Base-by-base conservation (phyloP, 2,113 vertebrate genomes). In the Muntiacus reevesi region DNA sequence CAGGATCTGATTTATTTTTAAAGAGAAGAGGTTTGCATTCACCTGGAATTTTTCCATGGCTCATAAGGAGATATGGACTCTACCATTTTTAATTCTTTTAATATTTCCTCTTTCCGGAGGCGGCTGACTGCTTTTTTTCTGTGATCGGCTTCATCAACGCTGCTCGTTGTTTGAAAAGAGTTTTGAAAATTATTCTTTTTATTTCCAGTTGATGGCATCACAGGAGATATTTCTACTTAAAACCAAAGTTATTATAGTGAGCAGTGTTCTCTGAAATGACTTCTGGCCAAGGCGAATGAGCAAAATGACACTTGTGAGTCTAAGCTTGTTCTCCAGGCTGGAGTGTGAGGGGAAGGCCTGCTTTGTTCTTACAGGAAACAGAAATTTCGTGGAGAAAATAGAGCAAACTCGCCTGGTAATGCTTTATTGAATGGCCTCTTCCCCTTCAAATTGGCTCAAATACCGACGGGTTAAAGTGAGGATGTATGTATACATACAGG, bases 141-240 rank as follows among this genome's bases (percentile, higher is more conserved):
- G 33, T 89, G 84, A 90, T 52, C 1, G 0, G 76, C 60, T 92
- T 97, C 36, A 60, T 85, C 64, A 60, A 1, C 6, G 52, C 67
- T 94, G 9, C 33, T 95, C 27, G 2, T 89, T 84, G 67, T 97
- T 85, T 96, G 94, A 91, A 33, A 91, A 81, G 89, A 96, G 62
- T 92, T 97, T 96, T 55, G 28, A 86, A 97, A 79, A 67, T 96
- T 96, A 76, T 91, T 95, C 97, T 92, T 98, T 96, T 94, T 96
- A 95, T 98, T 98, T 98, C 82, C 87, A 92, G 81, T 90, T 95
- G 54, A 97, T 71, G 71, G 19, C 92, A 95, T 97, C 85, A 59
- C 2, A 0, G 92, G 95, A 97, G 62, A 98, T 82, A 67, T 81
- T 97, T 94, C 33, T 19, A 88, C 98, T 98, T 98, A 91, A 95